Conservation (phyloP, 2,797 vertebrate genomes). For the Allobates femoralis region DNA sequence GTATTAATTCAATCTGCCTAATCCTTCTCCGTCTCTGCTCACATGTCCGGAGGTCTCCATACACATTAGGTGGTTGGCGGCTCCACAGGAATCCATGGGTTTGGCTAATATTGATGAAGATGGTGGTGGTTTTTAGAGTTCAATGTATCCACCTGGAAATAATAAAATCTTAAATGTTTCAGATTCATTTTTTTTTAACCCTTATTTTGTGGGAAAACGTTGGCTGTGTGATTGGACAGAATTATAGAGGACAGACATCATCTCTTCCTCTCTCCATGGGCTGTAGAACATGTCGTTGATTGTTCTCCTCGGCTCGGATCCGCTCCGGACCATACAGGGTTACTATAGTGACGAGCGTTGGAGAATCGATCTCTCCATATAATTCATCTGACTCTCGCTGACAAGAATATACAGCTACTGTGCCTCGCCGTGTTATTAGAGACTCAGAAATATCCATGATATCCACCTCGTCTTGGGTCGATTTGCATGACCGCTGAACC, state of each 20-base stretch:
- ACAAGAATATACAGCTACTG: slow-evolving; percentile 21
- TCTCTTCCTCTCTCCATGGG: background rate
- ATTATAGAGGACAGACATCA: background rate
- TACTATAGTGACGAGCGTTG: background rate
- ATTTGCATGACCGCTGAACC: slow-evolving; percentile 30
- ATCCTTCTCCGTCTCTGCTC: too few relatives aligned
- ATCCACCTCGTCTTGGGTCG: slow-evolving; percentile 26
- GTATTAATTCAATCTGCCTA: too few relatives aligned
- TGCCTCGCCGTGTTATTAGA: slow-evolving; percentile 15
- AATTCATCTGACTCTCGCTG: slow-evolving; percentile 19
- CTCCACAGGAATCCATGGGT: too few relatives aligned
- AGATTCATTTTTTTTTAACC: too few relatives aligned
- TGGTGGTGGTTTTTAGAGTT: too few relatives aligned
- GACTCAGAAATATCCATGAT: slow-evolving; percentile 9
- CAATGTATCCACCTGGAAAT: too few relatives aligned
- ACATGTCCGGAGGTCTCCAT: too few relatives aligned
- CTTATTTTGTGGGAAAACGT: background rate
- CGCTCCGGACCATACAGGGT: background rate
- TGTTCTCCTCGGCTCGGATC: background rate
- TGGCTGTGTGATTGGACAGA: background rate
- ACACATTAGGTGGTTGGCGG: too few relatives aligned
- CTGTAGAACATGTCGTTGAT: background rate
- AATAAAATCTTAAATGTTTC: background rate
- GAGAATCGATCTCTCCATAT: slow-evolving; percentile 36
- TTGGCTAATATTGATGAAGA: too few relatives aligned